phyloP scores from a whole-genome alignment of 2,797 vertebrate genomes.

The Mallotus villosus region DNA sequence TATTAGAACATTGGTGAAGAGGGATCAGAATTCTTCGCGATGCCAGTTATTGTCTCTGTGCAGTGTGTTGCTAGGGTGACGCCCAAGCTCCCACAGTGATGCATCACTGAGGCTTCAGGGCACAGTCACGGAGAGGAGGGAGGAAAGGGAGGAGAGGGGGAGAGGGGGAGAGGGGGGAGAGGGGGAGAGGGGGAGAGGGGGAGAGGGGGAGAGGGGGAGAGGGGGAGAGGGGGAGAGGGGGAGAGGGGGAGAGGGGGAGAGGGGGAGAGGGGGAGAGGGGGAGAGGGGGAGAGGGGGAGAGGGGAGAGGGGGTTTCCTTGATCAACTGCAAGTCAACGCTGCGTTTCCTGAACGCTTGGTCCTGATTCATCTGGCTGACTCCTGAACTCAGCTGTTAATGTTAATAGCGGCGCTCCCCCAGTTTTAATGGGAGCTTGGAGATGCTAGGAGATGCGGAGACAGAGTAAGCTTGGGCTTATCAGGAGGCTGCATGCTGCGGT shows the following conservation, averaged over 20 bases:
- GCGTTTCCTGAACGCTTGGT: slow-evolving; percentile 12
- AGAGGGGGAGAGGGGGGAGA: not conserved
- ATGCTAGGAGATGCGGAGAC: slow-evolving; percentile 19
- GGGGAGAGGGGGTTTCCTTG: slow-evolving; percentile 31
- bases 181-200: slow-evolving; percentile 18
- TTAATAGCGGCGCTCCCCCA: slow-evolving; percentile 1
- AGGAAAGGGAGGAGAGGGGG: not conserved
- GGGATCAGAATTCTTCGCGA: slow-evolving; percentile 64
- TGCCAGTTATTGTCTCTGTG: slow-evolving; percentile 61
- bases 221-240: slow-evolving; percentile 27
- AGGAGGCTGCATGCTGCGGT: slow-evolving; percentile 6
- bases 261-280: slow-evolving; percentile 24
- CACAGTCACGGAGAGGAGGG: slow-evolving; percentile 46
- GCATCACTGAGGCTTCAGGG: slow-evolving; percentile 53
- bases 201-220: slow-evolving; percentile 6
- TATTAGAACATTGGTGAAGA: slow-evolving; percentile 9
- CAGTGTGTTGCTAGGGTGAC: slow-evolving; percentile 66
- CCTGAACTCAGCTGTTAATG: slow-evolving; percentile 9
- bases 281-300: not conserved
- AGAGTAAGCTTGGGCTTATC: slow-evolving; percentile 21
- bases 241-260: slow-evolving; percentile 25
- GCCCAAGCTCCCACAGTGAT: slow-evolving; percentile 49
- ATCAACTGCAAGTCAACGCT: slow-evolving; percentile 46
- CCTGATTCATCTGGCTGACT: slow-evolving; percentile 21
- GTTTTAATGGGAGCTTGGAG: slow-evolving; percentile 15